A percentile compares a stretch with the other conserved stretches of the same genome.
Conservation (phyloP, 2,797 vertebrate species). For the Enoplosus armatus region DNA sequence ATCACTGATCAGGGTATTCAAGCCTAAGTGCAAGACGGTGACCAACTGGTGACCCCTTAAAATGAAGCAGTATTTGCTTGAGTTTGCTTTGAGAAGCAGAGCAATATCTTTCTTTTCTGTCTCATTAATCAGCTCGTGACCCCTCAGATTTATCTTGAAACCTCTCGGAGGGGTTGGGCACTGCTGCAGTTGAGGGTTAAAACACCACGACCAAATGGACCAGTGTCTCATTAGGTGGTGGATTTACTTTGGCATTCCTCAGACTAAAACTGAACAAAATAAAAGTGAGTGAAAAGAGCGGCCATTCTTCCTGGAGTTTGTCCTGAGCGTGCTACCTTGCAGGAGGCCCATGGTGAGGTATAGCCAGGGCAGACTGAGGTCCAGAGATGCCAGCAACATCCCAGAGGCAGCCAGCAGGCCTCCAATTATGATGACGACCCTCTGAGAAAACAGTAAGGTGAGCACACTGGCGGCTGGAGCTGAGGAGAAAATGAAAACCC, state of each 20-base stretch:
- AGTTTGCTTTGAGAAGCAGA: background rate
- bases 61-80: background rate
- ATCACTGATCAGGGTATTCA: too few relatives aligned
- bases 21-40: too few relatives aligned
- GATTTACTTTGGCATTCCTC: background rate
- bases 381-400: slow-evolving; percentile 78
- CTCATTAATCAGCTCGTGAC: background rate
- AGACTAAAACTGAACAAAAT: background rate
- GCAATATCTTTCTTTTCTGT: background rate
- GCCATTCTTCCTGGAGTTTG: background rate
- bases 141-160: background rate
- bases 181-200: background rate
- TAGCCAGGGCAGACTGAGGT: slow-evolving; percentile 77
- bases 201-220: background rate
- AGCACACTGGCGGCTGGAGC: slow-evolving; percentile 78
- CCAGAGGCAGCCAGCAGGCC: slow-evolving; percentile 71
- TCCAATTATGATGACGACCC: slow-evolving; percentile 75
- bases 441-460: slow-evolving; percentile 72
- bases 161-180: too few relatives aligned
- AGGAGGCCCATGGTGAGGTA: slow-evolving; percentile 79
- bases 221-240: background rate
- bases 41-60: background rate
- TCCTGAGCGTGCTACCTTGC: slow-evolving; percentile 66
- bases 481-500: slow-evolving; percentile 26
- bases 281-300: background rate